Evolutionary conservation across 1,140 invertebrate genomes (phyloP).

Genomic region (Platyscapa corneri): DNA sequence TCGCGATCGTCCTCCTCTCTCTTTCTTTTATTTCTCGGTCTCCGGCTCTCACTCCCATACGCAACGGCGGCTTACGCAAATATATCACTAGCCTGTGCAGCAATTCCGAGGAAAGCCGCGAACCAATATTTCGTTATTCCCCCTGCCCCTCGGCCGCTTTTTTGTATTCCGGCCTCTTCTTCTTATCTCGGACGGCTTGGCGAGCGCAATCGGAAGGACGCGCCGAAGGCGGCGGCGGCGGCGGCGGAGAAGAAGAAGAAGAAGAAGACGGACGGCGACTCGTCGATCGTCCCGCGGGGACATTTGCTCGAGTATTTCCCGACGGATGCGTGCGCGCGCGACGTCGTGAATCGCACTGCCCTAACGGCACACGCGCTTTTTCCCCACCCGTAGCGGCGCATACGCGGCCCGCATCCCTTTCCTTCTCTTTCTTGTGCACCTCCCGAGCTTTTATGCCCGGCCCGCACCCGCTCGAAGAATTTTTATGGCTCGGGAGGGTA

Average conservation of each 20-base stretch:
- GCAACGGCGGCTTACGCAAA: conserved; percentile 55
- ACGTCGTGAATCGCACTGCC: background rate
- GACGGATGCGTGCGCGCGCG: background rate
- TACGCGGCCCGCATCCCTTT: background rate
- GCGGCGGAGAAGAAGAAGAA: too few species aligned
- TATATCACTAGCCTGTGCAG: conserved; percentile 43
- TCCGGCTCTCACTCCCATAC: conserved; percentile 58
- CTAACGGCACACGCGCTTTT: conserved; percentile 51
- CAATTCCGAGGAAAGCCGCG: conserved; percentile 24
- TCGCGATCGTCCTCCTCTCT: conserved; percentile 56
- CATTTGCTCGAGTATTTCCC: conserved; percentile 40
- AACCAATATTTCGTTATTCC: conserved; percentile 30
- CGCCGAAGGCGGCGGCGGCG: too few species aligned
- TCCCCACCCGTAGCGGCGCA: background rate
- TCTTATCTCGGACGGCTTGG: conserved; percentile 53
- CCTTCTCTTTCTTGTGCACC: conserved; percentile 1
- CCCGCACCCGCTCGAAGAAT: conserved; percentile 26
- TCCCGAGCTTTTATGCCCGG: background rate
- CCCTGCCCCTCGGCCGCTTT: background rate
- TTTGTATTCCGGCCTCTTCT: too few species aligned
- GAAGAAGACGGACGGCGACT: conserved; percentile 16
- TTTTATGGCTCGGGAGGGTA: conserved; percentile 22
- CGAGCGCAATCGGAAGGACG: too few species aligned
- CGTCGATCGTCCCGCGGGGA: conserved; percentile 33
- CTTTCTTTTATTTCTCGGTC: conserved; percentile 45